Evolutionary conservation across 2,797 vertebrate species (phyloP), one percentile per base, ranked within the genome.

Genomic region (Sorex maritimensis): DNA sequence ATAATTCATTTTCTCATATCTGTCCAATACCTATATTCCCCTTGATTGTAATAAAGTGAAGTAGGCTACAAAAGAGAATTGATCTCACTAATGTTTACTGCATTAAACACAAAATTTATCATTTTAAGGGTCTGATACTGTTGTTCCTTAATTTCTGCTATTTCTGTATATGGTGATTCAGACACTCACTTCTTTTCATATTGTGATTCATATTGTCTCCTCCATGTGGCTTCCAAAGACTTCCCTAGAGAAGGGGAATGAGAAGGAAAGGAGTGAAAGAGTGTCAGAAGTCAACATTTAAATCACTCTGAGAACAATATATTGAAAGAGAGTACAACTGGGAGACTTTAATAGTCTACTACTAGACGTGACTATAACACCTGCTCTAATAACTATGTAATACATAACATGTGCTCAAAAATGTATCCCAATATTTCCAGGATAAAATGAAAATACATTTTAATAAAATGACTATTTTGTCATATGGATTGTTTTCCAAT

Each of bases 401-500:
- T 19, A 58, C 15, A 58, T 58, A 58, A 58, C 19, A 58, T 17
- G 55, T 3, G 14, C 14, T 58, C 19, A 58, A 58, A 75, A 68
- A 72, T 12, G 61, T 0, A 44, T 28, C 28, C 13, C 7, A 5
- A 1, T 52, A 3, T 71, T 44, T 84, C 34, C 12, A 46, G 14
- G 17, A 41, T 69, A 80, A 83, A 86, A 71, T 23, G 1, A 7
- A 80, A 83, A 65, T 1, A 28, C 23, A 49, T 63, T 84, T 65
- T 7, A 52, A n/a, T 72, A 63, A 91, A 82, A 49, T 0, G 15
- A 52, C 38, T 34, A 44, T 90, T 83, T 72, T 86, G 38, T 81
- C 80, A 68, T 11, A 8, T 26, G 24, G 10, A 78, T 85, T 73
- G 9, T 86, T 93, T 96, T 86, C 83, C 80, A 86, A 81, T 19